Conservation (phyloP, 2,888 invertebrate species). For the Myopa tessellatipennis region DNA sequence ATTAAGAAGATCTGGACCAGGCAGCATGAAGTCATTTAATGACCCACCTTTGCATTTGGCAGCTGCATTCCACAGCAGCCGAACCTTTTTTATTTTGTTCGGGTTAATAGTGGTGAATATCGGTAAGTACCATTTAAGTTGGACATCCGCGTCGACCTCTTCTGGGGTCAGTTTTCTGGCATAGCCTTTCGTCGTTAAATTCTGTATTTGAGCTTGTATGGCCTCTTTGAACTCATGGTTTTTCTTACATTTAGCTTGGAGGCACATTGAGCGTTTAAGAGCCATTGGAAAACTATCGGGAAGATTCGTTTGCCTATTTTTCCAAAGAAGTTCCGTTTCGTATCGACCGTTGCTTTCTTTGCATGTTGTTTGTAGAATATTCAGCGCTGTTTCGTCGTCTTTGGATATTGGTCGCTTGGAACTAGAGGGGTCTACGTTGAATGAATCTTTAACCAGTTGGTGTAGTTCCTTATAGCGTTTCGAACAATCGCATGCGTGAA, state of each 20-base stretch:
- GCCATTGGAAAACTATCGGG: conserved; percentile 15
- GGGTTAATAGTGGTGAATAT: not conserved
- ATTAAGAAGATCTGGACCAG: conserved; percentile 28
- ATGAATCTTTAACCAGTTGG: conserved; percentile 40
- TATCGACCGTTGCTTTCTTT: conserved; percentile 26
- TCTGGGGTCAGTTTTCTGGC: not conserved
- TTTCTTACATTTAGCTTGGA: conserved; percentile 21
- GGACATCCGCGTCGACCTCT: too few relatives aligned
- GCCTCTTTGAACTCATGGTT: too few relatives aligned
- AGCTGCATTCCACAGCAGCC: conserved; percentile 12
- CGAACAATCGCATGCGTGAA: conserved; percentile 41
- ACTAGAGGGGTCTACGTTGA: conserved; percentile 23
- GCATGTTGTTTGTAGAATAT: conserved; percentile 27
- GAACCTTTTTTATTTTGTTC: conserved; percentile 1
- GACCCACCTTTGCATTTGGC: not conserved
- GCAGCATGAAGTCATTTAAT: conserved; percentile 37
- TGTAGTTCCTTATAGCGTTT: conserved; percentile 35
- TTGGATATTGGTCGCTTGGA: conserved; percentile 13
- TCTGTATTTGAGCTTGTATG: not conserved
- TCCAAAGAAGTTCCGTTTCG: conserved; percentile 37
- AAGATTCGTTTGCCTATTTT: not conserved
- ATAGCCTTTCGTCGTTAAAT: not conserved
- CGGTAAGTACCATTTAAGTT: conserved; percentile 16
- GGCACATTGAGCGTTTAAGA: conserved; percentile 23
- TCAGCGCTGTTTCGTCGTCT: conserved; percentile 29